Evolutionary conservation across 1,140 invertebrate species (phyloP).

Genomic region (Pogonognathellus flavescens): DNA sequence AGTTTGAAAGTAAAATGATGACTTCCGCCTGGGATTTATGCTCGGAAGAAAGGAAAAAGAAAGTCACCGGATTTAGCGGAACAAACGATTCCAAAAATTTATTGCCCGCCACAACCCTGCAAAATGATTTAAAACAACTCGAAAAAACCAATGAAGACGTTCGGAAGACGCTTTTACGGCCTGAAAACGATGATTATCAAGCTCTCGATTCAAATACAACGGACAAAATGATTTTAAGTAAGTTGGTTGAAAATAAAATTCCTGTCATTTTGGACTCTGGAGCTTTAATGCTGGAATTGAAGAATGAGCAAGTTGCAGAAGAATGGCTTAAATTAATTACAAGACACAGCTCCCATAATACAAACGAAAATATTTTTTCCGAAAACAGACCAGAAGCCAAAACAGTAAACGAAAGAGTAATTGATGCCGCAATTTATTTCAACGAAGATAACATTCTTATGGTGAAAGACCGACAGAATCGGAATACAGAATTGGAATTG

Average conservation of each 20-base stretch:
- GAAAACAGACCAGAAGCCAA: neutral
- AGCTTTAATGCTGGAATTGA: constrained; percentile 60
- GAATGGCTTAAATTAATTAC: constrained; percentile 45
- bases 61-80: constrained; percentile 57
- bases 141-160: constrained; percentile 52
- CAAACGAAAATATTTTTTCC: too few species aligned
- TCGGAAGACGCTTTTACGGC: neutral
- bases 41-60: neutral
- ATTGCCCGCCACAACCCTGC: constrained; percentile 38
- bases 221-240: neutral
- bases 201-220: neutral
- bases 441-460: constrained; percentile 49
- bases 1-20: constrained; percentile 58
- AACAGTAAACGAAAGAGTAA: neutral
- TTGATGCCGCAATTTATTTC: constrained; percentile 60
- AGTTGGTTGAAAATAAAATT: constrained; percentile 17
- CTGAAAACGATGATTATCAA: constrained; percentile 50
- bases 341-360: too few species aligned
- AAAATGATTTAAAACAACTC: constrained; percentile 55
- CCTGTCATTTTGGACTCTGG: constrained; percentile 59
- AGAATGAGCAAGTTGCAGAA: constrained; percentile 54
- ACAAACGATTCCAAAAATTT: constrained; percentile 59
- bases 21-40: constrained; percentile 56
- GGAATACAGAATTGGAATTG: constrained; percentile 13
- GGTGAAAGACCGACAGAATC: constrained; percentile 14